A percentile compares a stretch with the other conserved stretches of the same genome.
These are phyloP conservation scores for Onychostruthus taczanowskii DNA, from an alignment of 2,113 vertebrate species.

Conservation along the genomic window DNA sequence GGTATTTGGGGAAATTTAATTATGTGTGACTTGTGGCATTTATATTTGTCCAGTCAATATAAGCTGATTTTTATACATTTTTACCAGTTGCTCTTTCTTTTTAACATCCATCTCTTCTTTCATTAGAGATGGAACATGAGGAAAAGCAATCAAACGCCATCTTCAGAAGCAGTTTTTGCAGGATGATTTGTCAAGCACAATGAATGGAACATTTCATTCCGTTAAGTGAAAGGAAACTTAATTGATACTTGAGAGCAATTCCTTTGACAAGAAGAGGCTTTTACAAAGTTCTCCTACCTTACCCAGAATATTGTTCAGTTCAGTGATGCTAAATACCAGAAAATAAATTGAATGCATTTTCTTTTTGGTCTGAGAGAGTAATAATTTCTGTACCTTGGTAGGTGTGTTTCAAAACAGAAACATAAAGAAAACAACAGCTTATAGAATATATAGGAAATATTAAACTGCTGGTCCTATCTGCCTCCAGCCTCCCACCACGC, in stretches of 20 bases:
- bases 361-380: background rate
- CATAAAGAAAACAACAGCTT: background rate
- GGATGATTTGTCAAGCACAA: background rate
- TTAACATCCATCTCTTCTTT: background rate
- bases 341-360: background rate
- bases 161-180: background rate
- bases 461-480: background rate
- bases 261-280: conserved; percentile 3
- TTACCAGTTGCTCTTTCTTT: background rate
- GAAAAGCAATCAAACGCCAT: background rate
- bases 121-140: background rate
- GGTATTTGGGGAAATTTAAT: background rate
- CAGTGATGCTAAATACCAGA: background rate
- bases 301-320: background rate
- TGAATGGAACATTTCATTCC: background rate
- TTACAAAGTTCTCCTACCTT: background rate
- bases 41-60: background rate
- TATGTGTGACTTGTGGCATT: background rate
- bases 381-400: background rate
- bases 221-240: conserved; percentile 14
- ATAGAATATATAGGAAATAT: background rate
- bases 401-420: background rate
- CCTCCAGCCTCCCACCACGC: background rate
- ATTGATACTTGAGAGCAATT: background rate
- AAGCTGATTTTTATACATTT: background rate